Base-by-base conservation (phyloP, 2,113 vertebrate genomes). In the Coturnix japonica region DNA sequence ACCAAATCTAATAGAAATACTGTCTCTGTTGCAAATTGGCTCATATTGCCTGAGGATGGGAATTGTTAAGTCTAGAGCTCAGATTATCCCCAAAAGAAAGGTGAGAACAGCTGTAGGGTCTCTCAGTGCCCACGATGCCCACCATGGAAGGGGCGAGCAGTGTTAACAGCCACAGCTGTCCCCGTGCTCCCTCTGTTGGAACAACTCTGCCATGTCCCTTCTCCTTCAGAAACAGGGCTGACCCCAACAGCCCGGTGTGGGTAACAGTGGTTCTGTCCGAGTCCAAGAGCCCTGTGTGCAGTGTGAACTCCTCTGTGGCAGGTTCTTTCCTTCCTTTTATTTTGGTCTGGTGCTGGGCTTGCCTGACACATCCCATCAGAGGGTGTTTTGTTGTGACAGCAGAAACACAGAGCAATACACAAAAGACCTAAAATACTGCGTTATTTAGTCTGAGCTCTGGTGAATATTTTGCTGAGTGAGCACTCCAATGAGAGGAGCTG, bases 181-280 rank as follows among this genome's bases (percentile, higher is more conserved):
- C 41, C 25, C 0, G 18, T 86, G 81, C 93, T 95, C 91, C 86
- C 91, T 87, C 93, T 94, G 1, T 65, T 49, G 87, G 81, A 59
- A 79, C 81, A 31, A 13, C 16, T 65, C n/a, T 72, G 73, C 56
- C 47, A 47, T 0, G 33, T 56, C 28, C 53, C 37, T 86, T 59
- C 37, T 63, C 28, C 46, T 20, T 63, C 49, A 6, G 26, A 59
- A 80, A 65, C n/a, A n/a, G n/a, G n/a, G 39, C 5, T 8, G 5
- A 46, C 4, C 6, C 1, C 9, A 56, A 13, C 1, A 1, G 5
- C 31, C 39, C 11, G 28, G 28, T n/a, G n/a, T 25, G 20, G 53
- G 21, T 67, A n/a, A 9, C 47, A 51, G 2, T 1, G 9, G 14
- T 51, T 25, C 22, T 39, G 44, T 14, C 8, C 23, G 67, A 69